These are phyloP conservation scores for Cylas formicarius DNA, from an alignment of 1,140 invertebrate species.

Conservation along the genomic window DNA sequence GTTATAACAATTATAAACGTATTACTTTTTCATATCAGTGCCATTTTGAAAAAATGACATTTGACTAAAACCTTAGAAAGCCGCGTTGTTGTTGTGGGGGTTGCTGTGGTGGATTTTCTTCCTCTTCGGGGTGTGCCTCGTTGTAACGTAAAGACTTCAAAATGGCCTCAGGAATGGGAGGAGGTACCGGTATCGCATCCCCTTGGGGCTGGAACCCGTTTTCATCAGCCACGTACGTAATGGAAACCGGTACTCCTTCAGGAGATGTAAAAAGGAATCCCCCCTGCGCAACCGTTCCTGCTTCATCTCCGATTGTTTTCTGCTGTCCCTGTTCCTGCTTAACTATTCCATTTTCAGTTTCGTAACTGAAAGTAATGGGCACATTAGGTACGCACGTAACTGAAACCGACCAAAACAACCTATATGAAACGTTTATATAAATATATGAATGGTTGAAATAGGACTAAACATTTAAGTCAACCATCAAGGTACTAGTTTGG, in stretches of 20 bases:
- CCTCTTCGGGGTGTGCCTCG: conserved; percentile 24
- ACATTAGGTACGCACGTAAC: too few species aligned
- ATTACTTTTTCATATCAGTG: too few species aligned
- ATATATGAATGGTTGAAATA: too few species aligned
- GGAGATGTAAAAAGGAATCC: conserved; percentile 44
- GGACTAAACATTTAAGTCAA: too few species aligned
- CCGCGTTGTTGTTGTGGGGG: too few species aligned
- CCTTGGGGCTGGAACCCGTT: conserved; percentile 24
- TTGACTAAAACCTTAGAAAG: too few species aligned
- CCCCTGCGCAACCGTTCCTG: conserved; percentile 30
- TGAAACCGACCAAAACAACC: too few species aligned
- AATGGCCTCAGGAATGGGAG: conserved; percentile 23
- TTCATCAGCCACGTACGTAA: conserved; percentile 49
- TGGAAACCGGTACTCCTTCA: conserved; percentile 43
- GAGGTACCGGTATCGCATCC: conserved; percentile 17
- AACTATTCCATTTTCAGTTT: conserved; percentile 30
- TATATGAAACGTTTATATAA: too few species aligned
- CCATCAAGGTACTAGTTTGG: too few species aligned
- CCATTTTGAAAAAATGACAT: too few species aligned
- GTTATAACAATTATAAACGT: too few species aligned
- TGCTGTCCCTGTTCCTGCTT: conserved; percentile 35
- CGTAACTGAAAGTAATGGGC: conserved; percentile 23
- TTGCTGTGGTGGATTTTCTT: too few species aligned
- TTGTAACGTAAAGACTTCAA: conserved; percentile 24
- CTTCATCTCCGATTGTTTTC: conserved; percentile 42